Conservation (phyloP, 2,797 vertebrate genomes). For the Brachyalestes nurse region DNA sequence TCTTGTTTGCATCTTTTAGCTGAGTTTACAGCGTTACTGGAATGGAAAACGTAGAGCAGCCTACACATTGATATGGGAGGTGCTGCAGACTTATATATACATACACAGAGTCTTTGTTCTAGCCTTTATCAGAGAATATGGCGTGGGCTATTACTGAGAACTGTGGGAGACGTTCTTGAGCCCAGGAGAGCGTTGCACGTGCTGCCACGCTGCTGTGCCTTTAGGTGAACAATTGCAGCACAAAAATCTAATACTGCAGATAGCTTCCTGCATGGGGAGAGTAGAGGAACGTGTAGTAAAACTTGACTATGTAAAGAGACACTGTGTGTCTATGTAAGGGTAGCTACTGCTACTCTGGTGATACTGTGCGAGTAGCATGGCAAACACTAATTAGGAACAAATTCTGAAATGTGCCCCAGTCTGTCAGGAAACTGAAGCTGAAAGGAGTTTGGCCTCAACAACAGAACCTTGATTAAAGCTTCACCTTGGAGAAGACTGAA, state of each 20-base stretch:
- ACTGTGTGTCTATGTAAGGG: too few relatives aligned
- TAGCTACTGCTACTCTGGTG: too few relatives aligned
- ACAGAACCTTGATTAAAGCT: too few relatives aligned
- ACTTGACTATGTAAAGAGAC: background rate
- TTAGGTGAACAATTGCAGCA: background rate
- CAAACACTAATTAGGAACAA: too few relatives aligned
- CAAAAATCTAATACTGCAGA: background rate
- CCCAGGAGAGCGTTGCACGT: slow-evolving; percentile 1
- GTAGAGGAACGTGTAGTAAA: background rate
- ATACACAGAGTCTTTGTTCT: slow-evolving; percentile 22
- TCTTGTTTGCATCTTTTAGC: background rate
- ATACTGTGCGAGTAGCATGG: too few relatives aligned
- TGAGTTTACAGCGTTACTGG: slow-evolving; percentile 19
- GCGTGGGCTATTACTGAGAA: slow-evolving; percentile 27
- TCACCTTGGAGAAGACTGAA: too few relatives aligned
- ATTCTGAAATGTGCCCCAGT: too few relatives aligned
- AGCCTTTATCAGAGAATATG: slow-evolving; percentile 9
- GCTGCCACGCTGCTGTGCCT: background rate
- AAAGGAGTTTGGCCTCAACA: too few relatives aligned
- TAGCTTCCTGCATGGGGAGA: background rate
- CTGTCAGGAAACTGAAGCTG: too few relatives aligned
- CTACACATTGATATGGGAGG: slow-evolving; percentile 22
- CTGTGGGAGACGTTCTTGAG: background rate
- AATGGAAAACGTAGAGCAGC: slow-evolving; percentile 2
- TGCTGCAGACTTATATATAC: slow-evolving; percentile 36